Evolutionary conservation across 2,113 vertebrate species (phyloP).

Genomic region (Neogale vison): DNA sequence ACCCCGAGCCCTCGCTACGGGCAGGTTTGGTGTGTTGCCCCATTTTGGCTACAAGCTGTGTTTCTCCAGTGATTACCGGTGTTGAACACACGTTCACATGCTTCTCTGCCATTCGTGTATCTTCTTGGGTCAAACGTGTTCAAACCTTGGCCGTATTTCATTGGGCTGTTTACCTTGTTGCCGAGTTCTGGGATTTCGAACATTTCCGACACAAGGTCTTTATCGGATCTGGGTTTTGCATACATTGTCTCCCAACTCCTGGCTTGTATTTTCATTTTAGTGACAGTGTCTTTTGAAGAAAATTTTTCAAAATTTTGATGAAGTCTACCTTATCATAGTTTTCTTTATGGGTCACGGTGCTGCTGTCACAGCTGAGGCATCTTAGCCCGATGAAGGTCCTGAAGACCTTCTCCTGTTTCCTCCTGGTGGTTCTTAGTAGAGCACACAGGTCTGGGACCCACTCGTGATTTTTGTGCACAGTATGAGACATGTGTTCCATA

Average conservation of each 20-base stretch:
- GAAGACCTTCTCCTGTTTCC: not conserved
- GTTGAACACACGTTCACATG: not conserved
- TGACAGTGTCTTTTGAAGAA: not conserved
- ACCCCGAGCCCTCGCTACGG: too few species aligned
- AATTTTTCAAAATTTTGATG: not conserved
- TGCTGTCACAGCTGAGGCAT: not conserved
- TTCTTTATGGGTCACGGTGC: not conserved
- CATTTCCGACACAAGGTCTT: not conserved
- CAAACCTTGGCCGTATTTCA: not conserved
- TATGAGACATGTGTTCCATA: not conserved
- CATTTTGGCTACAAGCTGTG: not conserved
- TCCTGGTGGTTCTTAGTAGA: not conserved
- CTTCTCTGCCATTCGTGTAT: not conserved
- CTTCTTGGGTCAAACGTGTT: not conserved
- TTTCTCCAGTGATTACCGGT: not conserved
- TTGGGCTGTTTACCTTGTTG: not conserved
- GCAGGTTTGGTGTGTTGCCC: not conserved
- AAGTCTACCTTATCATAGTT: not conserved
- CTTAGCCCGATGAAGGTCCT: not conserved
- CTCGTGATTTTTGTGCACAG: not conserved
- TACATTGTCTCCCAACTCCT: not conserved
- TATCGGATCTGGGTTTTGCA: not conserved
- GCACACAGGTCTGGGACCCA: not conserved
- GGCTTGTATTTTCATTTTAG: not conserved
- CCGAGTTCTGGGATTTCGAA: not conserved